A percentile compares a stretch with the other conserved stretches of the same genome.
Conservation (phyloP, 2,797 vertebrate species). For the Melanotaenia boesemani region DNA sequence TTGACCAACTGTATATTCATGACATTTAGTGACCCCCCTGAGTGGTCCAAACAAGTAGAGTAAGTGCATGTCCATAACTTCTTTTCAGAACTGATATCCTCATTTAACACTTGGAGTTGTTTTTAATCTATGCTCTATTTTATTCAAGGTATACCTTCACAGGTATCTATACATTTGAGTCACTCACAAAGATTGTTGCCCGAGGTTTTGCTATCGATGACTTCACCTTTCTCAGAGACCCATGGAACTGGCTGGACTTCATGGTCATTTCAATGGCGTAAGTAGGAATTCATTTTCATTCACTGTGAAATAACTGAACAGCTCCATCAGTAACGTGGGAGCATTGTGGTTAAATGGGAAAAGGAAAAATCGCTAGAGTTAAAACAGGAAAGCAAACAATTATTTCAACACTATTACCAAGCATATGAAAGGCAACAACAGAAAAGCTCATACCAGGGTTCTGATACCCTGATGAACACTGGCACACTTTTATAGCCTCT, state of each 20-base stretch:
- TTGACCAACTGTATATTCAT: conserved; percentile 99
- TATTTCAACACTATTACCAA: background rate
- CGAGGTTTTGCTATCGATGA: conserved; percentile 96
- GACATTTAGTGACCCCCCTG: conserved; percentile 99
- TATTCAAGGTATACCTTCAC: conserved; percentile 94
- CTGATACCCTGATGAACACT: background rate
- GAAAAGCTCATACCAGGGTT: background rate
- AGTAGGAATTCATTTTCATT: conserved; percentile 75
- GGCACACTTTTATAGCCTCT: background rate
- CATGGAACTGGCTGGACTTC: conserved; percentile 99
- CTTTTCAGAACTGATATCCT: background rate
- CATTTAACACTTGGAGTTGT: background rate
- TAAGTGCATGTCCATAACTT: conserved; percentile 81
- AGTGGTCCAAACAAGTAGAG: conserved; percentile 99
- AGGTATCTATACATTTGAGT: conserved; percentile 99
- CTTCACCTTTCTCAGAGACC: conserved; percentile 96
- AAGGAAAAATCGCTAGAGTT: background rate
- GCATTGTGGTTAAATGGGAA: background rate
- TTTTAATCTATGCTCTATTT: conserved; percentile 15
- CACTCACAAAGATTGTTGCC: conserved; percentile 97
- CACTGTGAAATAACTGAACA: background rate
- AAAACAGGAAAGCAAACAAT: background rate
- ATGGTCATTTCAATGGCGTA: conserved; percentile 99
- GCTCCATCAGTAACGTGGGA: background rate
- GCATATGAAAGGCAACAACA: background rate